phyloP scores from a whole-genome alignment of 2,797 vertebrate species.

The Acanthornis magna region DNA sequence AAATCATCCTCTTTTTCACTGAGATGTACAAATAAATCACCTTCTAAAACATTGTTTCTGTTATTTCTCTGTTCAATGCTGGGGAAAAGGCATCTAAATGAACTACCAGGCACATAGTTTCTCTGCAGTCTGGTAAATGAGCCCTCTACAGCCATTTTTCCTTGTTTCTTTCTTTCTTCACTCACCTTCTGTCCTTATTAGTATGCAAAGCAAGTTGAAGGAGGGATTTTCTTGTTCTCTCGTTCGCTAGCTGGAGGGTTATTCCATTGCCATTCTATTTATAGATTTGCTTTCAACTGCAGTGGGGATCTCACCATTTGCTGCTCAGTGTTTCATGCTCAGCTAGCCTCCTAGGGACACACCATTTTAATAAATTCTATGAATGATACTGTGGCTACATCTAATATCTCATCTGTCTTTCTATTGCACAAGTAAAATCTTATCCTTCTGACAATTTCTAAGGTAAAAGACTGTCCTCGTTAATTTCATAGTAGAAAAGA shows the following conservation, averaged over 20 bases:
- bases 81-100: neutral
- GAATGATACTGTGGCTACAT: neutral
- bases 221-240: slow-evolving; percentile 28
- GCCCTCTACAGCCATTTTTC: neutral
- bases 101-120: neutral
- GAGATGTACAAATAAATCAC: neutral
- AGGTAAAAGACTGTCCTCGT: neutral
- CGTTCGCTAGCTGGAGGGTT: neutral
- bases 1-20: neutral
- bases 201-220: slow-evolving; percentile 7
- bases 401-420: neutral
- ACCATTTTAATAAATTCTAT: slow-evolving; percentile 47
- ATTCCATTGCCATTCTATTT: neutral
- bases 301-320: neutral
- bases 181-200: neutral
- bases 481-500: neutral
- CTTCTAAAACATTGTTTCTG: neutral
- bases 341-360: neutral
- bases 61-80: neutral
- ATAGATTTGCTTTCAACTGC: slow-evolving; percentile 39
- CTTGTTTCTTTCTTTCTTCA: neutral
- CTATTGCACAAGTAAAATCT: neutral
- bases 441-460: neutral
- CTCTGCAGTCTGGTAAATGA: neutral
- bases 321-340: slow-evolving; percentile 13